Conservation (phyloP, 2,797 vertebrate species). For the Ceyx erithaca region DNA sequence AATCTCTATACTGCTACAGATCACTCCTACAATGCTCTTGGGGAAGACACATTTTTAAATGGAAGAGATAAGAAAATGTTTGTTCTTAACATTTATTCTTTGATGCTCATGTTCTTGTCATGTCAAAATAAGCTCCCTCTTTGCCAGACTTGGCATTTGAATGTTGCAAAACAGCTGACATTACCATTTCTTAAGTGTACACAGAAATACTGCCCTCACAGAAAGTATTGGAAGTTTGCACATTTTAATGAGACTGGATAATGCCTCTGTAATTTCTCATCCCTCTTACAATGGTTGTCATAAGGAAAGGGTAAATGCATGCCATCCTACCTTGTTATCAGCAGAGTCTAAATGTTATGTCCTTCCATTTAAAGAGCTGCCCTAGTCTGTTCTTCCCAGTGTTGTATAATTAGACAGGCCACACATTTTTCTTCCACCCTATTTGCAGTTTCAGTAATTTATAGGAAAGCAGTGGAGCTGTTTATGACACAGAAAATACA, state of each 20-base stretch:
- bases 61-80: background rate
- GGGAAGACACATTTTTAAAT: background rate
- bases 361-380: background rate
- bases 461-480: background rate
- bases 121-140: conserved; percentile 18
- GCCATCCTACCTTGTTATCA: background rate
- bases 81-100: background rate
- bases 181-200: background rate
- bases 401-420: conserved; percentile 31
- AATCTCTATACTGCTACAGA: background rate
- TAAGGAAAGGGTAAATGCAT: background rate
- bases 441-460: conserved; percentile 32
- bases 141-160: background rate
- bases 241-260: background rate
- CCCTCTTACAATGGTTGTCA: background rate
- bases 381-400: background rate
- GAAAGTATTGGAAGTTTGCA: background rate
- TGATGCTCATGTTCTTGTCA: background rate
- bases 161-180: background rate
- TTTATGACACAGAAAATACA: background rate
- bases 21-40: background rate
- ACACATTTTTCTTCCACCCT: background rate
- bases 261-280: background rate
- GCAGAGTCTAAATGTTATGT: background rate
- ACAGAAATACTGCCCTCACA: background rate